Base-by-base conservation (phyloP, 2,113 vertebrate species). In the Mastomys coucha region DNA sequence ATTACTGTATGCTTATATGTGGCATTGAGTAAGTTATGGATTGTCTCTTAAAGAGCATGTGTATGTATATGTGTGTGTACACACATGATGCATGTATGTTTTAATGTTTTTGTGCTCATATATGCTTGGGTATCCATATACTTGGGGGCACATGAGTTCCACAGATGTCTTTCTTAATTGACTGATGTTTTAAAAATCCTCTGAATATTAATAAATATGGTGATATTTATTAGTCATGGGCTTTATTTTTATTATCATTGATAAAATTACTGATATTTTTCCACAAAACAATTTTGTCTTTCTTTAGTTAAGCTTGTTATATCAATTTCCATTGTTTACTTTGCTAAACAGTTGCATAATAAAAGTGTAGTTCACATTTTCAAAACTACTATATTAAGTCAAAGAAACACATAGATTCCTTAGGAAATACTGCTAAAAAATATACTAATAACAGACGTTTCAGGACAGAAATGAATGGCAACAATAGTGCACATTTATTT, bases 301-400 rank as follows among this genome's bases (percentile, higher is more conserved):
- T 73, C 28, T 84, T 53, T 67, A 39, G 42, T 67, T 84, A 39
- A 1, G 6, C 73, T 31, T 70, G 9, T 70, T 45, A 31, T 70
- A 28, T 26, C 80, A 31, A 91, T 45, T 92, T 86, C 12, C 82
- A 31, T 60, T 20, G 28, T 9, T 93, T 56, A 26, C 6, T 75
- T 95, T 95, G 67, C 2, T 11, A 75, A 95, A 73, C 45, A 89
- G 67, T 39, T 82, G 13, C 31, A 42, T 0, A n/a, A 19, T 81
- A 63, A 88, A 93, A 97, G 60, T 36, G 0, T 22, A 49, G 53
- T 60, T 88, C 9, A 5, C 1, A 60, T 76, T 88, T 96, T 97
- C 45, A 72, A 97, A 93, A 95, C 1, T 39, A 95, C 19, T 39
- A 13, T 28, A 22, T 45, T 14, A 87, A 92, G 75, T 95, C 22